Conservation (phyloP, 2,113 vertebrate genomes). For the Herpetotheres cachinnans region DNA sequence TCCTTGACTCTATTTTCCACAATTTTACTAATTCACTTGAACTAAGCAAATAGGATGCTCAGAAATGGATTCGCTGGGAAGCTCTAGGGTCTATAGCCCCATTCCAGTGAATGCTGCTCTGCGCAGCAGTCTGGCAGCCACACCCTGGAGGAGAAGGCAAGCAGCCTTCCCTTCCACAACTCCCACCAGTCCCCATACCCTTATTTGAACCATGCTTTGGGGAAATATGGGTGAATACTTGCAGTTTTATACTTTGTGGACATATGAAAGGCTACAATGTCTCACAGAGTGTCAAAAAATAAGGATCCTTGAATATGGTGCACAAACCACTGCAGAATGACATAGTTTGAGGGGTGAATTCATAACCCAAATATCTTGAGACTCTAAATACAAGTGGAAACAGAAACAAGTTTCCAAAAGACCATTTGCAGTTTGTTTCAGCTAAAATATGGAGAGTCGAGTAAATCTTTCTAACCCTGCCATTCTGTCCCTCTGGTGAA, state of each 20-base stretch:
- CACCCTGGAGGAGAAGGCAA: accelerated
- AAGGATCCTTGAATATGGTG: background rate
- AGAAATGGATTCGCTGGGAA: background rate
- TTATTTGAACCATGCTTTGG: background rate
- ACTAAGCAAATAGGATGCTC: background rate
- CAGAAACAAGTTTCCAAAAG: background rate
- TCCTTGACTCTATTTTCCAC: background rate
- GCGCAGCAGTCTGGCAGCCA: background rate
- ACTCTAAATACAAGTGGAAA: background rate
- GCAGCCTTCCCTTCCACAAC: background rate
- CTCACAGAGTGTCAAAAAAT: background rate
- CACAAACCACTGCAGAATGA: background rate
- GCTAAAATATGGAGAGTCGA: background rate
- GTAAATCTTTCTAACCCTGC: background rate
- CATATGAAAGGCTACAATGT: background rate
- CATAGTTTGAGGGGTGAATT: background rate
- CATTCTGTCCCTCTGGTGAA: background rate
- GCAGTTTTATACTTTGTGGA: accelerated
- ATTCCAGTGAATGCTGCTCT: background rate
- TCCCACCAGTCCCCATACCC: background rate
- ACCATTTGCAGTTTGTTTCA: background rate
- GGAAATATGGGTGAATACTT: background rate
- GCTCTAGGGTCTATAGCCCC: background rate
- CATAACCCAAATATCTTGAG: background rate
- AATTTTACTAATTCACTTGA: background rate